phyloP scores from a whole-genome alignment of 2,797 vertebrate genomes.

The Chelon labrosus region DNA sequence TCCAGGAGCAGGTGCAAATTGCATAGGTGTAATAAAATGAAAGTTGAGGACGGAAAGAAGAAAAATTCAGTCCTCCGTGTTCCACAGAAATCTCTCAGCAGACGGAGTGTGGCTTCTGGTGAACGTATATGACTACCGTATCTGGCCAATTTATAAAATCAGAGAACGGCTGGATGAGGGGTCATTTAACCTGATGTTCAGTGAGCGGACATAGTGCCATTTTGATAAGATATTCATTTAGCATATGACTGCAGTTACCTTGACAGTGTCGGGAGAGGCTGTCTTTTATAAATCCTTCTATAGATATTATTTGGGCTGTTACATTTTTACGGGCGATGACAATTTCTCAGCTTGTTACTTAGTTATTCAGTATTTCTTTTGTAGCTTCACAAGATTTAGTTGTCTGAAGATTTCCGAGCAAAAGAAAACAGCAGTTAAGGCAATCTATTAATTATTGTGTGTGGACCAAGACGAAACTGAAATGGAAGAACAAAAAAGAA shows the following conservation, averaged over 20 bases:
- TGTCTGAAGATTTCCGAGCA: too few relatives aligned
- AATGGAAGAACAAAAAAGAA: too few relatives aligned
- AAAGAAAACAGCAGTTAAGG: too few relatives aligned
- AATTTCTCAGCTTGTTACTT: too few relatives aligned
- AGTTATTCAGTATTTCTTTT: too few relatives aligned
- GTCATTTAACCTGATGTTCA: slow-evolving; percentile 28
- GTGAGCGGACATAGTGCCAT: slow-evolving; percentile 5
- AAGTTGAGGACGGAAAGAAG: slow-evolving; percentile 20
- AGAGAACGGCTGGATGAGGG: slow-evolving; percentile 9
- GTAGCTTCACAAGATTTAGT: too few relatives aligned
- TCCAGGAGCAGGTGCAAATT: slow-evolving; percentile 61
- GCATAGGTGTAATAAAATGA: slow-evolving; percentile 61
- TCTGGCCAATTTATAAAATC: slow-evolving; percentile 25
- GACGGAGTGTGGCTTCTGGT: slow-evolving; percentile 16
- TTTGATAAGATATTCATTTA: slow-evolving; percentile 39
- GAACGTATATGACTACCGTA: slow-evolving; percentile 31
- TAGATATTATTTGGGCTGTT: slow-evolving; percentile 27
- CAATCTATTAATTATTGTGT: too few relatives aligned
- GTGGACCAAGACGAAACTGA: too few relatives aligned
- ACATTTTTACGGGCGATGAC: not conserved
- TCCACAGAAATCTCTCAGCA: slow-evolving; percentile 18
- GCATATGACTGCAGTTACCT: slow-evolving; percentile 34
- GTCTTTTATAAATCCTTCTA: slow-evolving; percentile 19
- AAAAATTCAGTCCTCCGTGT: slow-evolving; percentile 17
- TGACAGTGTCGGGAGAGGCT: slow-evolving; percentile 1